Conservation (phyloP, 1,140 invertebrate species). For the Ruditapes philippinarum region DNA sequence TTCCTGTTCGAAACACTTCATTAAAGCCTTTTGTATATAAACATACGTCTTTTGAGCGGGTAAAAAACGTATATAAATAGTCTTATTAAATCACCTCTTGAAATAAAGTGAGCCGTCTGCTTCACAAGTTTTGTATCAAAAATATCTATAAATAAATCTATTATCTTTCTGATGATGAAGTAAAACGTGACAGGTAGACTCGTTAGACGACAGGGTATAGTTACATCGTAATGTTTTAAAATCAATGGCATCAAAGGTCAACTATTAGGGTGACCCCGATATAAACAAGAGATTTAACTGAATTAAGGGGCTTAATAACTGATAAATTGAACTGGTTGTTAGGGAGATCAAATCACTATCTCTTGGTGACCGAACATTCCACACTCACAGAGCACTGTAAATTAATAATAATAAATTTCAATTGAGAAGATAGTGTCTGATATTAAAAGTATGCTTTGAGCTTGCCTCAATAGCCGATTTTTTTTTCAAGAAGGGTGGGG, state of each 20-base stretch:
- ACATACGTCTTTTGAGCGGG: too few relatives aligned
- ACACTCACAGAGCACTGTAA: background rate
- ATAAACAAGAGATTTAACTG: background rate
- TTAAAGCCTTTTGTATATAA: too few relatives aligned
- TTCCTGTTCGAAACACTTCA: too few relatives aligned
- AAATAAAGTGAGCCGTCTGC: background rate
- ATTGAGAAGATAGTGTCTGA: too few relatives aligned
- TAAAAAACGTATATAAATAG: too few relatives aligned
- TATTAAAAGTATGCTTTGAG: too few relatives aligned
- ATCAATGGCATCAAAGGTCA: background rate
- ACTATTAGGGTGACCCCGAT: background rate
- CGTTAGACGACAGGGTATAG: background rate
- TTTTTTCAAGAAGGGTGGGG: too few relatives aligned
- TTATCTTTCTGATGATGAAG: background rate
- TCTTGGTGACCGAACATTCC: background rate
- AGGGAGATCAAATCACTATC: background rate
- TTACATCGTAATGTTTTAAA: background rate
- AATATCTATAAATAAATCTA: background rate
- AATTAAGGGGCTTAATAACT: background rate
- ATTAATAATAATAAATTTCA: too few relatives aligned
- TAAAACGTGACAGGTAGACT: background rate
- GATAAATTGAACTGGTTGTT: background rate
- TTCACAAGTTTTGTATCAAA: background rate
- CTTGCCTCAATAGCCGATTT: too few relatives aligned
- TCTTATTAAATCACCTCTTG: background rate